phyloP scores from a whole-genome alignment of 2,113 vertebrate genomes.

The Haemorhous mexicanus region DNA sequence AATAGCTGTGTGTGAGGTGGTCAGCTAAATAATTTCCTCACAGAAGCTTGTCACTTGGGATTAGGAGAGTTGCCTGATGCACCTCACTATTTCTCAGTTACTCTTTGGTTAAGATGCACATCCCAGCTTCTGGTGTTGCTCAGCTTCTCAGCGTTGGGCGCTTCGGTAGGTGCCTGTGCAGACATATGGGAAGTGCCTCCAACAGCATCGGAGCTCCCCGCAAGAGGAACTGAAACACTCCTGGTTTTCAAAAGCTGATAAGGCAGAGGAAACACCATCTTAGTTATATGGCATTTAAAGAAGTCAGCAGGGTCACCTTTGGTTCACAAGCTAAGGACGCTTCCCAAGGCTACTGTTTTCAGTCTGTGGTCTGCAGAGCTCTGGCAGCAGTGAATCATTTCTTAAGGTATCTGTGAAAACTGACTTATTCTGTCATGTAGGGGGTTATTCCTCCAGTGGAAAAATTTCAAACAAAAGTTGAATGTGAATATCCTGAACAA shows the following conservation, averaged over 20 bases:
- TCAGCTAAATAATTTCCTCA: not conserved
- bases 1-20: not conserved
- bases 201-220: accelerated
- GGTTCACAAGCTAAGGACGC: not conserved
- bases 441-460: not conserved
- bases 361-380: not conserved
- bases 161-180: not conserved
- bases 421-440: not conserved
- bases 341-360: not conserved
- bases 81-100: not conserved
- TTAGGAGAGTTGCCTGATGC: not conserved
- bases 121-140: not conserved
- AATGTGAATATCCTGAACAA: not conserved
- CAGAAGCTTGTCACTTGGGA: not conserved
- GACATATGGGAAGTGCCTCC: not conserved
- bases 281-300: not conserved
- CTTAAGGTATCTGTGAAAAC: not conserved
- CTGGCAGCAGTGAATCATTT: not conserved
- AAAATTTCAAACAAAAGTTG: not conserved
- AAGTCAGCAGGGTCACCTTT: not conserved
- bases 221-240: not conserved
- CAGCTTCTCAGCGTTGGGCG: accelerated
- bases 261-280: not conserved
- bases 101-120: not conserved
- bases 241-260: not conserved